These are phyloP conservation scores for Philopotamus ludificatus DNA, from an alignment of 1,140 invertebrate genomes.

Conservation along the genomic window DNA sequence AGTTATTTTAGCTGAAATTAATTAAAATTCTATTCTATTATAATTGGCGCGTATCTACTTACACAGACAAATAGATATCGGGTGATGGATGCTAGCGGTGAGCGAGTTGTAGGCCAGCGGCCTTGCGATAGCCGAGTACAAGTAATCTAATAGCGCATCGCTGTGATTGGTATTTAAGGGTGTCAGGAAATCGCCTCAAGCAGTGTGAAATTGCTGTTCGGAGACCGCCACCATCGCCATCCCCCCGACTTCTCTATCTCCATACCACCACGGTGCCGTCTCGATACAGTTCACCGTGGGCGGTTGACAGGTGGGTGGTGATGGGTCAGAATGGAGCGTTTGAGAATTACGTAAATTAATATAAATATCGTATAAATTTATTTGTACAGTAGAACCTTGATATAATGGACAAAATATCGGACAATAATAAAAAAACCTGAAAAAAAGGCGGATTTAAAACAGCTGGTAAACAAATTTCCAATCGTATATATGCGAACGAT, in stretches of 20 bases:
- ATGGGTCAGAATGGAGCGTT: not conserved
- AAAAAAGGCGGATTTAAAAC: no score
- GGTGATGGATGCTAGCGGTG: no score
- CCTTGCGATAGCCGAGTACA: not conserved
- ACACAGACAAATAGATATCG: no score
- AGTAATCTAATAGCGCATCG: slow-evolving; percentile 39
- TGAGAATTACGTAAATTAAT: not conserved
- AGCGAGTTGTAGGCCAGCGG: not conserved
- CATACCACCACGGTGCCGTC: slow-evolving; percentile 13
- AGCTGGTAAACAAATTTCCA: no score
- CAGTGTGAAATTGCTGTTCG: slow-evolving; percentile 34
- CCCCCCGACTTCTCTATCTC: not conserved
- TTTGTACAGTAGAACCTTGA: no score
- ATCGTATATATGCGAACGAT: no score
- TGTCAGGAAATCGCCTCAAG: slow-evolving; percentile 35
- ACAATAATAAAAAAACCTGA: no score
- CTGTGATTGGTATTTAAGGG: slow-evolving; percentile 42
- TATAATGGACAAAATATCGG: no score
- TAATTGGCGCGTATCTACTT: no score
- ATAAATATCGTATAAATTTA: not conserved
- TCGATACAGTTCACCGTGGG: slow-evolving; percentile 20
- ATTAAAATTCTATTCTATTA: no score
- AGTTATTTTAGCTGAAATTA: no score
- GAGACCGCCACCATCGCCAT: slow-evolving; percentile 1
- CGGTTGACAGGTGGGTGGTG: not conserved